Conservation (phyloP, 2,888 invertebrate species). For the Dione vanillae region DNA sequence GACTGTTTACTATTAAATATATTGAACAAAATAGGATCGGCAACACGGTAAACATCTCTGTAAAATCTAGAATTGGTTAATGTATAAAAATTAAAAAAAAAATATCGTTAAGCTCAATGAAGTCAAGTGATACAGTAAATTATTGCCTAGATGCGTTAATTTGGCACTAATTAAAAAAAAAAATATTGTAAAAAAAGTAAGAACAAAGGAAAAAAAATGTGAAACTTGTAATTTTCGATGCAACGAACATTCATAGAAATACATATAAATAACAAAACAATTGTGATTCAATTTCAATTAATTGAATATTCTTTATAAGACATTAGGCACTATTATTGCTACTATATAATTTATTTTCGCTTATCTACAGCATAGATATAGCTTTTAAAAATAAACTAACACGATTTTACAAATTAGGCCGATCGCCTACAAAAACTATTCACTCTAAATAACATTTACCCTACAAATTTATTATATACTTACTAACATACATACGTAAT, state of each 20-base stretch:
- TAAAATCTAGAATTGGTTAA: no score
- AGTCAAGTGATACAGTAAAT: constrained; percentile 65
- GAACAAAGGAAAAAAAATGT: constrained; percentile 46
- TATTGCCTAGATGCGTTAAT: constrained; percentile 51
- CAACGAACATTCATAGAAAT: constrained; percentile 77
- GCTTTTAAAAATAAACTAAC: constrained; percentile 80
- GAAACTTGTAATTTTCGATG: constrained; percentile 47
- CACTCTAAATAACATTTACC: constrained; percentile 77
- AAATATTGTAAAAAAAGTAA: constrained; percentile 29
- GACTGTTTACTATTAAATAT: constrained; percentile 54
- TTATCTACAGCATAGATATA: constrained; percentile 75
- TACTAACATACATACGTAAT: constrained; percentile 61
- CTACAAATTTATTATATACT: constrained; percentile 57
- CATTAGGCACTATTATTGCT: constrained; percentile 83
- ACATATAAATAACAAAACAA: constrained; percentile 77
- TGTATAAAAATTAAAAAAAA: constrained; percentile 49
- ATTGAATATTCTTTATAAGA: constrained; percentile 78
- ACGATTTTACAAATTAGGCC: constrained; percentile 77
- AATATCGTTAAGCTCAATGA: constrained; percentile 61
- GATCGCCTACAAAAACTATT: constrained; percentile 68
- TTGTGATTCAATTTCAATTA: constrained; percentile 55
- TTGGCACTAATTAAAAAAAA: constrained; percentile 43
- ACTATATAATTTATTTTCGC: constrained; percentile 78
- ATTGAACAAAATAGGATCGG: constrained; percentile 41
- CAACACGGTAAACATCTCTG: not conserved